Conservation (phyloP, 2,113 vertebrate genomes). For the Pseudopipra pipra region DNA sequence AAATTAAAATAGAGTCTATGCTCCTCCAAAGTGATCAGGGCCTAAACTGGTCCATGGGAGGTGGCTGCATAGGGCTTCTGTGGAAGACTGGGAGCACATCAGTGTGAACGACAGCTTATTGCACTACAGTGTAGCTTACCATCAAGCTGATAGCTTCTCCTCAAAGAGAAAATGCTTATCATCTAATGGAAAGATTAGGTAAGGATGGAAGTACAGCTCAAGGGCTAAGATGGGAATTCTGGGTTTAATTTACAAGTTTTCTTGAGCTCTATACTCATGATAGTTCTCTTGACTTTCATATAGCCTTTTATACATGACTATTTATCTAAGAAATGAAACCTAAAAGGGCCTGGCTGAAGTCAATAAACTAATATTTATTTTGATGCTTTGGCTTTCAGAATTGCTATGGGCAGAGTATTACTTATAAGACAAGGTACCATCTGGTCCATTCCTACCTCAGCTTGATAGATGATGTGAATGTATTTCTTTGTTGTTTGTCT, state of each 20-base stretch:
- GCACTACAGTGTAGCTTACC: neutral
- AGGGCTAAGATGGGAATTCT: neutral
- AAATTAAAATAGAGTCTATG: neutral
- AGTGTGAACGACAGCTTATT: neutral
- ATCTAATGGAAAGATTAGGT: neutral
- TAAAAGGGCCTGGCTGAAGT: neutral
- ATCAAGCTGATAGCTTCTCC: neutral
- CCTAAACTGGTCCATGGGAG: neutral
- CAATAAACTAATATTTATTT: neutral
- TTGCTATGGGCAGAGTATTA: neutral
- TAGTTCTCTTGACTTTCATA: neutral
- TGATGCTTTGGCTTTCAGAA: neutral
- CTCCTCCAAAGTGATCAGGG: neutral
- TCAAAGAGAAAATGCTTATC: neutral
- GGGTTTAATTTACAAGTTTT: neutral
- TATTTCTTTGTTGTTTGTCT: neutral
- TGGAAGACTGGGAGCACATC: neutral
- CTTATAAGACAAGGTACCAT: neutral
- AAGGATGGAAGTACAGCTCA: neutral
- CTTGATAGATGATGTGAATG: neutral
- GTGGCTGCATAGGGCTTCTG: neutral
- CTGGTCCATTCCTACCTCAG: neutral
- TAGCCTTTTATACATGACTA: neutral
- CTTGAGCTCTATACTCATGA: neutral
- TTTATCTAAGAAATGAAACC: neutral